These are phyloP conservation scores for Amaurobius ferox DNA, from an alignment of 2,888 invertebrate genomes.

Conservation along the genomic window DNA sequence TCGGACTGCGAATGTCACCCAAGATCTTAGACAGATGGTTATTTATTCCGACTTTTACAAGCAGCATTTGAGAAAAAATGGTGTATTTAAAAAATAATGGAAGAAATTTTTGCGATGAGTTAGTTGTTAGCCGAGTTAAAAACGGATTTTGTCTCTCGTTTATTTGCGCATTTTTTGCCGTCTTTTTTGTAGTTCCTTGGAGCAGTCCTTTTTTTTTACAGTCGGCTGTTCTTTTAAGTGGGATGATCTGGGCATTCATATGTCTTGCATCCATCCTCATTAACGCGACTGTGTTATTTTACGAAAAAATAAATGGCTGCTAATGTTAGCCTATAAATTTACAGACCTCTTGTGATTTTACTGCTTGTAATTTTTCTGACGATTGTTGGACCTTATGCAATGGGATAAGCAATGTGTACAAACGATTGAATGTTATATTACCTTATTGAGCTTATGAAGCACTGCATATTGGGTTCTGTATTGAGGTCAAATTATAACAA, in stretches of 20 bases:
- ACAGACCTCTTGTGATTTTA: not conserved
- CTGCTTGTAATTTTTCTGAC: not conserved
- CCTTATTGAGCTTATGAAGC: no score
- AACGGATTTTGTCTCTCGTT: slow-evolving; percentile 33
- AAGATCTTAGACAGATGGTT: slow-evolving; percentile 30
- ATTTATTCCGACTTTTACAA: slow-evolving; percentile 38
- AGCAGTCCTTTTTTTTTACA: not conserved
- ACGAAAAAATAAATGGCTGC: not conserved
- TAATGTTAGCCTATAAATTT: not conserved
- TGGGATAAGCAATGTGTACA: no score
- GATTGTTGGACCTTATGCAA: no score
- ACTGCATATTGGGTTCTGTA: no score
- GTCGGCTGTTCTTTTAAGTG: slow-evolving; percentile 13
- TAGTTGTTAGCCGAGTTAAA: slow-evolving; percentile 65
- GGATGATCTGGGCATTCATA: slow-evolving; percentile 39
- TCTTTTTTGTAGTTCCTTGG: no score
- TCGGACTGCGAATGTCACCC: not conserved
- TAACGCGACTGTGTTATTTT: slow-evolving; percentile 23
- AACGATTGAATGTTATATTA: no score
- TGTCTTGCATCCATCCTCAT: slow-evolving; percentile 57
- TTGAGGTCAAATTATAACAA: no score
- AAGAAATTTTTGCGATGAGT: slow-evolving; percentile 60
- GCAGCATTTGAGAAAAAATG: slow-evolving; percentile 14
- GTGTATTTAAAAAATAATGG: slow-evolving; percentile 10
- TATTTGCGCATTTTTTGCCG: slow-evolving; percentile 33